These are phyloP conservation scores for Mylabris phalerata DNA, from an alignment of 1,140 invertebrate species.

Conservation along the genomic window DNA sequence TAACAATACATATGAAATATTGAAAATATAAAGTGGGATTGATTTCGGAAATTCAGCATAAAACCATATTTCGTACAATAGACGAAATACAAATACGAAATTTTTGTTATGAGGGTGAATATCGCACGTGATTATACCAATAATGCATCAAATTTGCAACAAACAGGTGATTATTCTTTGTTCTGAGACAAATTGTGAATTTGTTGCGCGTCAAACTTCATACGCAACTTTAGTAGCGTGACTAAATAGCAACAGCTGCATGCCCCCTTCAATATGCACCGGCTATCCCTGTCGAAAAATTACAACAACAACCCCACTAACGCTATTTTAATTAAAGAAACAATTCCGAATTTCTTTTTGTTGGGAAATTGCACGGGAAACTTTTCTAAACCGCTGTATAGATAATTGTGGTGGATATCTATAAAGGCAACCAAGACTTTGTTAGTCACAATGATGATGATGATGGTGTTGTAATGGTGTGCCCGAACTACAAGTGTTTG, in stretches of 20 bases:
- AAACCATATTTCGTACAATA: slow-evolving; percentile 13
- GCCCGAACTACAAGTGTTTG: slow-evolving; percentile 23
- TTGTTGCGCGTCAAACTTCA: slow-evolving; percentile 27
- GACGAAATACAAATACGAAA: too few species aligned
- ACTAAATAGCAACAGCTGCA: slow-evolving; percentile 29
- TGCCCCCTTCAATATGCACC: not conserved
- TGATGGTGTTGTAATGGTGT: slow-evolving; percentile 5
- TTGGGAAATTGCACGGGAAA: too few species aligned
- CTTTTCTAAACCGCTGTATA: too few species aligned
- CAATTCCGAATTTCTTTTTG: too few species aligned
- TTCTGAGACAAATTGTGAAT: slow-evolving; percentile 31
- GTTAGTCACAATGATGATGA: not conserved
- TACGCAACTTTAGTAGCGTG: slow-evolving; percentile 24
- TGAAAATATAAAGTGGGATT: not conserved
- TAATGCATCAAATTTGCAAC: slow-evolving; percentile 13
- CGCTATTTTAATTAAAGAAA: too few species aligned
- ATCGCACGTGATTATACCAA: too few species aligned
- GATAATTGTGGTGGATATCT: slow-evolving; percentile 10
- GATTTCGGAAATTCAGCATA: slow-evolving; percentile 16
- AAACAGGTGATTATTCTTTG: slow-evolving; percentile 32
- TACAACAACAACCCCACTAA: too few species aligned
- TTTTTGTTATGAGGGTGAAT: too few species aligned
- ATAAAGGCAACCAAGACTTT: slow-evolving; percentile 14
- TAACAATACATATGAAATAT: slow-evolving; percentile 6
- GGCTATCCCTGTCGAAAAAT: too few species aligned